Evolutionary conservation across 2,797 vertebrate genomes (phyloP).

Genomic region (Tokudaia tokunoshimensis): DNA sequence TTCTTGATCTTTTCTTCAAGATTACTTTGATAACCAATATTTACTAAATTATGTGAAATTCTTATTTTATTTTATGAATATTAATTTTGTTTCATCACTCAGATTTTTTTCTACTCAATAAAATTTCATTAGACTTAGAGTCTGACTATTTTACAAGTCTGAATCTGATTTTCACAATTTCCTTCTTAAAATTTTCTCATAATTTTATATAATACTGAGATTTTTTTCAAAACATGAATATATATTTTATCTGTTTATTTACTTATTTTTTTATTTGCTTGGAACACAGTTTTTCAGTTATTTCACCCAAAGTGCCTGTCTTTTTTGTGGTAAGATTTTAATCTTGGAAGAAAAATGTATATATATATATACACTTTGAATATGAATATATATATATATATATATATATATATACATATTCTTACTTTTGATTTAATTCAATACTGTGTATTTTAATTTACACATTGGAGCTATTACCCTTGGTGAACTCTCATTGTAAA

Average conservation of each 20-base stretch:
- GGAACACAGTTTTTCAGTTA: neutral
- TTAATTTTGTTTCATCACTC: neutral
- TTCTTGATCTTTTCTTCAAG: neutral
- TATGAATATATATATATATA: neutral
- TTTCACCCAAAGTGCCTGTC: neutral
- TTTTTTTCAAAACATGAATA: neutral
- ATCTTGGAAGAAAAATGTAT: neutral
- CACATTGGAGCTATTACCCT: neutral
- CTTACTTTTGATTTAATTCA: neutral
- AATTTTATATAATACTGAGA: neutral
- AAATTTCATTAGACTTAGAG: neutral
- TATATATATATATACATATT: neutral
- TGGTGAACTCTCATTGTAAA: neutral
- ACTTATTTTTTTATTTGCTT: neutral
- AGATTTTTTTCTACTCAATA: neutral
- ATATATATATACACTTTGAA: too few relatives aligned
- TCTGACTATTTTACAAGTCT: neutral
- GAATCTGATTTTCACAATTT: neutral
- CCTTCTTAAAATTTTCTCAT: neutral
- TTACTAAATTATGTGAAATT: neutral
- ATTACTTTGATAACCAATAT: neutral
- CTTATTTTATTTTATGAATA: neutral
- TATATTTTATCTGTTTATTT: neutral
- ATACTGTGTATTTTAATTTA: neutral
- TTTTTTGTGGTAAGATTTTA: neutral